phyloP scores from a whole-genome alignment of 2,888 invertebrate genomes.

The Polietes domitor region DNA sequence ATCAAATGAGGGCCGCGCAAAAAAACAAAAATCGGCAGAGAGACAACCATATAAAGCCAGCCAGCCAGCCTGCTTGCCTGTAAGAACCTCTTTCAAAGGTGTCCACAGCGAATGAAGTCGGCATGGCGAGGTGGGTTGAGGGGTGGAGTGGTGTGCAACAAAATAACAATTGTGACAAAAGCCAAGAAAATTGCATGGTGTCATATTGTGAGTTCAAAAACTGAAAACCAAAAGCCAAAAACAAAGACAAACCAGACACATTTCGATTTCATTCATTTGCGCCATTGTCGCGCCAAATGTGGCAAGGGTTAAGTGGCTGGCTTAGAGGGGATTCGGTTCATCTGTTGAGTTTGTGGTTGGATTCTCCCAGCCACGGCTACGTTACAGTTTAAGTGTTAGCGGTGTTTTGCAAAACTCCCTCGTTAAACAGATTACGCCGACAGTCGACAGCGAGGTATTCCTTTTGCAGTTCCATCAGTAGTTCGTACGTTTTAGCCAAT shows the following conservation, averaged over 20 bases:
- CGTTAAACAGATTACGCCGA: slow-evolving; percentile 79
- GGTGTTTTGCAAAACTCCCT: slow-evolving; percentile 79
- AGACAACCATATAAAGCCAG: slow-evolving; percentile 43
- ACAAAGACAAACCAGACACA: slow-evolving; percentile 50
- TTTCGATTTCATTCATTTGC: slow-evolving; percentile 67
- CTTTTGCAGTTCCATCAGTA: neutral
- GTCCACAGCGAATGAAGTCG: slow-evolving; percentile 31
- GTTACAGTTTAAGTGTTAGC: slow-evolving; percentile 51
- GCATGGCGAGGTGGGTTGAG: no score
- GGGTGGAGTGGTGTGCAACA: no score
- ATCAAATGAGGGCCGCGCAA: slow-evolving; percentile 49
- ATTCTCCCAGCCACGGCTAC: slow-evolving; percentile 16
- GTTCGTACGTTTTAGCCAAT: slow-evolving; percentile 34
- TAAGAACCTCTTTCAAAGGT: slow-evolving; percentile 42
- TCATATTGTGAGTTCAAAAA: slow-evolving; percentile 53
- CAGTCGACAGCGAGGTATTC: slow-evolving; percentile 32
- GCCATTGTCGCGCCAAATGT: slow-evolving; percentile 55
- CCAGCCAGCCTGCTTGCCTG: no score
- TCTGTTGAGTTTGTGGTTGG: neutral
- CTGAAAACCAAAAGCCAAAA: slow-evolving; percentile 37
- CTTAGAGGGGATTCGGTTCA: slow-evolving; percentile 20
- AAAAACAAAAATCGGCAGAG: slow-evolving; percentile 32
- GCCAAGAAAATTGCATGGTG: slow-evolving; percentile 51
- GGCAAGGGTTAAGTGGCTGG: slow-evolving; percentile 12
- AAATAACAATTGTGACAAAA: slow-evolving; percentile 55